These are phyloP conservation scores for Acinonyx jubatus DNA, from an alignment of 2,113 vertebrate genomes.

Conservation along the genomic window DNA sequence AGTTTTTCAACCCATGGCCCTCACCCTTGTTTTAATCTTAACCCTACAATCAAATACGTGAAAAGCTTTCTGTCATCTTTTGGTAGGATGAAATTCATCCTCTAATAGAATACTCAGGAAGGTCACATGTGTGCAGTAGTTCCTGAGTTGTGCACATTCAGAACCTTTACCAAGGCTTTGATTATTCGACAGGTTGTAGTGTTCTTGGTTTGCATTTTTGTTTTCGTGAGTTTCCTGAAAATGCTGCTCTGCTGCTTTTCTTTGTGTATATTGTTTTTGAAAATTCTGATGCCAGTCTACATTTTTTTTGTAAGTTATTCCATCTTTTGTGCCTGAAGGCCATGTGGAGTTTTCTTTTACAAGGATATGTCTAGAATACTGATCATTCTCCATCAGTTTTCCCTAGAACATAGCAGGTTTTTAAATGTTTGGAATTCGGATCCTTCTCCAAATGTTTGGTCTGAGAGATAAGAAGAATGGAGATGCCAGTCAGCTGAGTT, in stretches of 20 bases:
- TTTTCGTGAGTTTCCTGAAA: neutral
- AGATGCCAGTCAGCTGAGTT: neutral
- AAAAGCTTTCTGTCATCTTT: neutral
- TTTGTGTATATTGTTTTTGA: neutral
- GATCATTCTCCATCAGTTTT: neutral
- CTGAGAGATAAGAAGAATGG: neutral
- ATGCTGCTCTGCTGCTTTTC: neutral
- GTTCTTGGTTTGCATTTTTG: neutral
- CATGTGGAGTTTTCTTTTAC: neutral
- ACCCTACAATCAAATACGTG: neutral
- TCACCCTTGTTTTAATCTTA: neutral
- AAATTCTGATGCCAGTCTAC: neutral
- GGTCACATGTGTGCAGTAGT: neutral
- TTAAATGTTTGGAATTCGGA: constrained; percentile 1
- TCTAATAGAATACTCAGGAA: neutral
- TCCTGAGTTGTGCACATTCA: neutral
- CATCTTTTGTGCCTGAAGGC: neutral
- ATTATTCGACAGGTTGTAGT: neutral
- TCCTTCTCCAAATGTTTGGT: neutral
- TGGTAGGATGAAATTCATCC: neutral
- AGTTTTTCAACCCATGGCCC: neutral
- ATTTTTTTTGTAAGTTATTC: neutral
- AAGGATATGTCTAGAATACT: neutral
- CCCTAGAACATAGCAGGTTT: neutral
- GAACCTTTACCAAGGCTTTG: neutral